Evolutionary conservation across 1,140 invertebrate genomes (phyloP).

Genomic region (Elysia chlorotica): DNA sequence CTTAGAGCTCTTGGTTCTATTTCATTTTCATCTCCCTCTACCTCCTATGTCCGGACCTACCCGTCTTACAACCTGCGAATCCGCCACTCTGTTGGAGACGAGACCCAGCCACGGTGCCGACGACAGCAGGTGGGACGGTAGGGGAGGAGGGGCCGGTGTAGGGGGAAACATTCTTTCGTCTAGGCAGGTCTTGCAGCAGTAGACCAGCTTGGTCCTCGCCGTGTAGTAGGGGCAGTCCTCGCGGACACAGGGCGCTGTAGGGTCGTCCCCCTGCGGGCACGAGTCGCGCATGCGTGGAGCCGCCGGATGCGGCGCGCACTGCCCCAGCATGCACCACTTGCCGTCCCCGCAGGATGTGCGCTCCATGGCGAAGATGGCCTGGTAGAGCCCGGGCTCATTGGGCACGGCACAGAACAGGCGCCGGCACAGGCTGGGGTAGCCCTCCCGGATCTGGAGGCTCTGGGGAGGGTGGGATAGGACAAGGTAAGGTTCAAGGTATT

Average conservation of each 20-base stretch:
- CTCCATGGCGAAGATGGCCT: conserved; percentile 25
- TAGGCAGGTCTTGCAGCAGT: conserved; percentile 31
- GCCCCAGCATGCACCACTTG: conserved; percentile 9
- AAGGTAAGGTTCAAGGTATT: too few species aligned
- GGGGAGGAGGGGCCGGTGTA: too few species aligned
- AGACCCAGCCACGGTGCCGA: background rate
- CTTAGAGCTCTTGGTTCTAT: too few species aligned
- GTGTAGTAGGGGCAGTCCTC: conserved; percentile 23
- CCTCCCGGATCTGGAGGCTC: conserved; percentile 10
- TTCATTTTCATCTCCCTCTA: too few species aligned
- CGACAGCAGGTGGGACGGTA: too few species aligned
- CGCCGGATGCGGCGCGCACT: background rate
- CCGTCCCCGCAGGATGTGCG: conserved; percentile 25
- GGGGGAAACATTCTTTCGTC: too few species aligned
- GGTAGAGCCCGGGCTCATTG: conserved; percentile 8
- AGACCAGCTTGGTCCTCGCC: background rate
- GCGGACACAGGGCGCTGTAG: conserved; percentile 8
- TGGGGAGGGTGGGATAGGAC: too few species aligned
- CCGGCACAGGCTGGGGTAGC: conserved; percentile 20
- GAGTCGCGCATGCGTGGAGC: conserved; percentile 11
- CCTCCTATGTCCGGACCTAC: too few species aligned
- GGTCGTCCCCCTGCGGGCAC: conserved; percentile 28
- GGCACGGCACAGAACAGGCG: conserved; percentile 24
- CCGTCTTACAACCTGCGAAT: background rate
- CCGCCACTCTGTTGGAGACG: background rate